Conservation (phyloP, 2,797 vertebrate genomes). For the Lophius americanus region DNA sequence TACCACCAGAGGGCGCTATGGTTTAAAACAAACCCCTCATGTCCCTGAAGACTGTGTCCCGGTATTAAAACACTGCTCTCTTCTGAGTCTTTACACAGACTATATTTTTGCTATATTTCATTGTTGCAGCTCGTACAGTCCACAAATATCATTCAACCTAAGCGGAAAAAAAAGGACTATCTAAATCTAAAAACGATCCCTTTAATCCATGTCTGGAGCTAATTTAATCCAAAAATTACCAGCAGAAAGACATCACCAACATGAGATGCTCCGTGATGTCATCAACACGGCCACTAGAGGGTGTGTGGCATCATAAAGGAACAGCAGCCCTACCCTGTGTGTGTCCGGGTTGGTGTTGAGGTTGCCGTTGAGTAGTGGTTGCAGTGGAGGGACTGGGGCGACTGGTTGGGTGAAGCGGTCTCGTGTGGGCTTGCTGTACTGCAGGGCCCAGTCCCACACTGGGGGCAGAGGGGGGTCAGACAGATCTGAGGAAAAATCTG, state of each 20-base stretch:
- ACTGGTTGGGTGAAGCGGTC: slow-evolving; percentile 84
- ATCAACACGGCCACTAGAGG: slow-evolving; percentile 27
- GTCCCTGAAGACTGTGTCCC: too few species aligned
- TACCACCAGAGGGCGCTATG: slow-evolving; percentile 36
- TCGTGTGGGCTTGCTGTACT: slow-evolving; percentile 82
- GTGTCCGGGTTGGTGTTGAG: slow-evolving; percentile 79
- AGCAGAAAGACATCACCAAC: not conserved
- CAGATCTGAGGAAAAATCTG: slow-evolving; percentile 71
- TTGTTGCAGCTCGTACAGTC: too few species aligned
- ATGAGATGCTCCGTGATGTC: not conserved
- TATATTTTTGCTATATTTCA: too few species aligned
- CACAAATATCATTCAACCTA: too few species aligned
- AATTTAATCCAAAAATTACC: too few species aligned
- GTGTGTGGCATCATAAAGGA: not conserved
- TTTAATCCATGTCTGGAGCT: too few species aligned
- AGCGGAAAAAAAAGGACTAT: too few species aligned
- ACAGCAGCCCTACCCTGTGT: slow-evolving; percentile 63
- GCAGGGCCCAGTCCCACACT: slow-evolving; percentile 91
- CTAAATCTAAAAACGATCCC: too few species aligned
- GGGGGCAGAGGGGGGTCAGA: slow-evolving; percentile 78
- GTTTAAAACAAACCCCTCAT: not conserved
- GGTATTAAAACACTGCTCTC: too few species aligned
- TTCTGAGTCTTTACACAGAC: too few species aligned
- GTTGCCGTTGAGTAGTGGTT: slow-evolving; percentile 80
- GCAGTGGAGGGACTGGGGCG: slow-evolving; percentile 47